phyloP scores from a whole-genome alignment of 2,113 vertebrate genomes.

The Acinonyx jubatus region DNA sequence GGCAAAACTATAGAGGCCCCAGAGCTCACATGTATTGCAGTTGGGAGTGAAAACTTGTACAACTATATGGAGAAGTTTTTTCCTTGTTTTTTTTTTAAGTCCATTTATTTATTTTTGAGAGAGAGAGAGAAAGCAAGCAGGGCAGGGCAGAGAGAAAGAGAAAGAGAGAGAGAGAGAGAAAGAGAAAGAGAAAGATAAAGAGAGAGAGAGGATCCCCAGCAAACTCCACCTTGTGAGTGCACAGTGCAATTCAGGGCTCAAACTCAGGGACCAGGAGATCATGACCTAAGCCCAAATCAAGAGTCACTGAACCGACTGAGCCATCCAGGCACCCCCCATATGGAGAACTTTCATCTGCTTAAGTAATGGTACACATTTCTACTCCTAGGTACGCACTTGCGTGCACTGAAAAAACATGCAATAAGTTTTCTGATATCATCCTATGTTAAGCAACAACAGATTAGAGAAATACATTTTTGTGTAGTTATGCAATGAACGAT shows the following conservation, averaged over 20 bases:
- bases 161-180: fast-evolving
- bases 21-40: background rate
- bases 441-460: background rate
- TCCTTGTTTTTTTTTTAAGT: too few species aligned
- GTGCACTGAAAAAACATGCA: background rate
- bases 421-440: background rate
- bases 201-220: too few species aligned
- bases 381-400: background rate
- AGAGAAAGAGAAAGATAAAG: too few species aligned
- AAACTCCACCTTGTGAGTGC: too few species aligned
- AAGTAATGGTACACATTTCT: background rate
- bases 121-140: too few species aligned
- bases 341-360: background rate
- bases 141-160: too few species aligned
- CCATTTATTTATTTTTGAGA: too few species aligned
- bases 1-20: background rate
- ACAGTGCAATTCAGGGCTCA: too few species aligned
- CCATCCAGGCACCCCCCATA: too few species aligned
- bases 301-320: too few species aligned
- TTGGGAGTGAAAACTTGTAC: background rate
- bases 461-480: background rate
- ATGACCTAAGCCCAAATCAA: too few species aligned
- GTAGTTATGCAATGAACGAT: background rate
- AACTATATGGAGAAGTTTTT: background rate
- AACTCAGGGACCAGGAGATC: too few species aligned